Evolutionary conservation across 2,797 vertebrate species (phyloP).

Genomic region (Xenops minutus): DNA sequence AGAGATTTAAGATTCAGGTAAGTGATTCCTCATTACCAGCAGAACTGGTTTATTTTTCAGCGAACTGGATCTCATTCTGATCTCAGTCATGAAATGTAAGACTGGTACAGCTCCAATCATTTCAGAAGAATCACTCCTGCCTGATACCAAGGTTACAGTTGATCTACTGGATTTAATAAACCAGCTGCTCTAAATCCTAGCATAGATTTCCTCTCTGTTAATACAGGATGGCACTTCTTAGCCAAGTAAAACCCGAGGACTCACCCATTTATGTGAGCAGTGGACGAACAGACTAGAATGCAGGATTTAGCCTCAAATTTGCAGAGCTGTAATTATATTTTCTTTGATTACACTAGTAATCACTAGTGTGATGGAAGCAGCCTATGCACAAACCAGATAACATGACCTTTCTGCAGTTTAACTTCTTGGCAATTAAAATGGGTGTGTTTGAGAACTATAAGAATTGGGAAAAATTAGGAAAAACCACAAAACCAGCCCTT

Average conservation of each 20-base stretch:
- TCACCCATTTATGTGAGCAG: not conserved
- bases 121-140: slow-evolving; percentile 3
- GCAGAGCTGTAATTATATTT: slow-evolving; percentile 57
- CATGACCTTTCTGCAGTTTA: slow-evolving; percentile 63
- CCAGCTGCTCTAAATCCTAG: slow-evolving; percentile 25
- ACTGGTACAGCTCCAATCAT: not conserved
- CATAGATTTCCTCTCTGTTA: slow-evolving; percentile 23
- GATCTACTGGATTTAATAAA: slow-evolving; percentile 30
- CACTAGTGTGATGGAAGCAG: slow-evolving; percentile 22
- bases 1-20: slow-evolving; percentile 32
- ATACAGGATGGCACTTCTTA: slow-evolving; percentile 13
- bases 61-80: not conserved
- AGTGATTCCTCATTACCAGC: slow-evolving; percentile 11
- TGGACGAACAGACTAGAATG: not conserved
- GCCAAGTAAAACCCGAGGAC: not conserved
- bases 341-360: slow-evolving; percentile 53
- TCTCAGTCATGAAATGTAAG: not conserved
- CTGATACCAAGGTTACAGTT: not conserved
- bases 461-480: slow-evolving; percentile 9
- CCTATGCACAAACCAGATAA: slow-evolving; percentile 64
- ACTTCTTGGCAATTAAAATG: slow-evolving; percentile 69
- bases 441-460: not conserved
- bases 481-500: not conserved
- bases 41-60: slow-evolving; percentile 21
- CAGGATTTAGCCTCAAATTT: slow-evolving; percentile 12